Evolutionary conservation across 1,140 invertebrate species (phyloP).

Genomic region (Rhyzopertha dominica): DNA sequence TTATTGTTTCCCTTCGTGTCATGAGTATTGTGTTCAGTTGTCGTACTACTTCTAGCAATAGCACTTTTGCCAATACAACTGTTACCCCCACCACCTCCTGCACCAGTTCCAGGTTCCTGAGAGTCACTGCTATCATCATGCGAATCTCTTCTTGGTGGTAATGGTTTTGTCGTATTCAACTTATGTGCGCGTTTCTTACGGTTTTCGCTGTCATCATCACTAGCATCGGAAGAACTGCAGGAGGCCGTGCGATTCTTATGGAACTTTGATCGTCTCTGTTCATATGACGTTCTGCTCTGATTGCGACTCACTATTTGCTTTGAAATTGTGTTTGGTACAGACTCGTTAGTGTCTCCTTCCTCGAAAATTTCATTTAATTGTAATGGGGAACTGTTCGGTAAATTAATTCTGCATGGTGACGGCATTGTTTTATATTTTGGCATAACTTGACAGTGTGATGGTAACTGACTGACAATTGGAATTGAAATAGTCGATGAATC

Average conservation of each 20-base stretch:
- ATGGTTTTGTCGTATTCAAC: slow-evolving; percentile 55
- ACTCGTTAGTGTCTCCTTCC: slow-evolving; percentile 51
- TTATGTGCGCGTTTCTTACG: slow-evolving; percentile 74
- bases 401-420: slow-evolving; percentile 42
- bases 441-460: slow-evolving; percentile 38
- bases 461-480: slow-evolving; percentile 49
- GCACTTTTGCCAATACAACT: slow-evolving; percentile 13
- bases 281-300: slow-evolving; percentile 47
- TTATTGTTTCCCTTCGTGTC: slow-evolving; percentile 40
- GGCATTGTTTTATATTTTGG: slow-evolving; percentile 58
- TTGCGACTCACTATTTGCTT: slow-evolving; percentile 40
- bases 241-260: slow-evolving; percentile 76
- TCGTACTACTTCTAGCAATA: slow-evolving; percentile 25
- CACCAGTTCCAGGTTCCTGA: slow-evolving; percentile 58
- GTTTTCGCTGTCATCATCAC: slow-evolving; percentile 82
- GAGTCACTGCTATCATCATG: slow-evolving; percentile 75
- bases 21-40: slow-evolving; percentile 27
- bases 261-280: slow-evolving; percentile 64
- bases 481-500: slow-evolving; percentile 55
- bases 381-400: slow-evolving; percentile 46
- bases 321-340: slow-evolving; percentile 38
- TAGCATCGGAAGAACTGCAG: slow-evolving; percentile 84
- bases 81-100: slow-evolving; percentile 43
- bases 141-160: slow-evolving; percentile 59
- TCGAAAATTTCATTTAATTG: slow-evolving; percentile 69